These are phyloP conservation scores for Cistogaster globosa DNA, from an alignment of 2,888 invertebrate species.

Conservation along the genomic window DNA sequence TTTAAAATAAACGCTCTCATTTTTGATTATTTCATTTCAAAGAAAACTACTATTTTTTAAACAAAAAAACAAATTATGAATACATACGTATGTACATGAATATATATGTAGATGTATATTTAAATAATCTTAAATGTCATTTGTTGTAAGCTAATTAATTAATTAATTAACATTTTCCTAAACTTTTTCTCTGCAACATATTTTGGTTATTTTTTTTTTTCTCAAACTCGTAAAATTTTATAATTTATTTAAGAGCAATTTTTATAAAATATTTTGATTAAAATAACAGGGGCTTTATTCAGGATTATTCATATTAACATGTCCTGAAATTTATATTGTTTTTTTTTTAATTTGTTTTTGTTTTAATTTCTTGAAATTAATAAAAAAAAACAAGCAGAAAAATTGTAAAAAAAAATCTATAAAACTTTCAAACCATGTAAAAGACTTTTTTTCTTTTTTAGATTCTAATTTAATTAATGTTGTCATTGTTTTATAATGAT, in stretches of 20 bases:
- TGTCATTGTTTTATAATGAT: slow-evolving; percentile 64
- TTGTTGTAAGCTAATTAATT: slow-evolving; percentile 69
- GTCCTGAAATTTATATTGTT: background rate
- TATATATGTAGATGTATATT: slow-evolving; percentile 19
- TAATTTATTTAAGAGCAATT: no score
- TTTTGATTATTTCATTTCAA: slow-evolving; percentile 61
- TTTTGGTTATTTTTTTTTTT: slow-evolving; percentile 27
- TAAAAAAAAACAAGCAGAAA: slow-evolving; percentile 10
- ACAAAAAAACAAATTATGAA: slow-evolving; percentile 32
- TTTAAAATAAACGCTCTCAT: slow-evolving; percentile 49
- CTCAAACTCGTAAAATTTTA: background rate
- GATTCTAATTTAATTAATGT: slow-evolving; percentile 27
- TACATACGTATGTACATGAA: slow-evolving; percentile 4
- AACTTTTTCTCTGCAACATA: slow-evolving; percentile 3
- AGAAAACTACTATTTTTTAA: slow-evolving; percentile 65
- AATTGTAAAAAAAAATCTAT: slow-evolving; percentile 9
- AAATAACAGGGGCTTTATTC: slow-evolving; percentile 2
- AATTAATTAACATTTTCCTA: slow-evolving; percentile 41
- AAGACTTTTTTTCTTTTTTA: slow-evolving; percentile 21
- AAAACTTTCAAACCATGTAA: slow-evolving; percentile 23
- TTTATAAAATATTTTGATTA: slow-evolving; percentile 9
- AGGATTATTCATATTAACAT: no score
- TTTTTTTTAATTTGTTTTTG: slow-evolving; percentile 29
- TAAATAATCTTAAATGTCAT: slow-evolving; percentile 72
- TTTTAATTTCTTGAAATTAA: slow-evolving; percentile 39